Percentiles rank a stretch among this genome's conserved stretches.
Evolutionary conservation across 2,113 vertebrate species (phyloP).

Genomic region (Cyprinodon brontotheroides): DNA sequence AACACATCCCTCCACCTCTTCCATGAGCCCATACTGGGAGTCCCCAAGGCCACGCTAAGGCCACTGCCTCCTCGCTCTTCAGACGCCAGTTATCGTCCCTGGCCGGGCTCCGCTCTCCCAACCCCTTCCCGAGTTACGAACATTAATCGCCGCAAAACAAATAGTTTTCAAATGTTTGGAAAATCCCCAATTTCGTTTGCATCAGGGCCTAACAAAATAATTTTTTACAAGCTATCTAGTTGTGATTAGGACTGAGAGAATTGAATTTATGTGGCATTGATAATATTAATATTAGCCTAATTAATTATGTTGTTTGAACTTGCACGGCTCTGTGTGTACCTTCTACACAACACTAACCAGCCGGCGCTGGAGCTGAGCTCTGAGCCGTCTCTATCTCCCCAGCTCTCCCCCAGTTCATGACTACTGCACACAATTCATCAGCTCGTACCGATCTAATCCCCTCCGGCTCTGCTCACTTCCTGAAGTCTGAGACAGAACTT

Average conservation of each 20-base stretch:
- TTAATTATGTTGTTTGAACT: conserved; percentile 87
- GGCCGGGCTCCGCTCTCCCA: conserved; percentile 69
- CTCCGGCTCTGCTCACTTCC: conserved; percentile 69
- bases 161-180: conserved; percentile 87
- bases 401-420: conserved; percentile 72
- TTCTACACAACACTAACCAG: conserved; percentile 81
- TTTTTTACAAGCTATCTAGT: conserved; percentile 87
- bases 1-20: conserved; percentile 76
- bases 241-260: conserved; percentile 85
- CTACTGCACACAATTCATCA: conserved; percentile 80
- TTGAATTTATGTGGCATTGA: conserved; percentile 85
- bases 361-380: conserved; percentile 76
- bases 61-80: conserved; percentile 71
- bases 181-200: conserved; percentile 82
- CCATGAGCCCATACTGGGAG: conserved; percentile 66
- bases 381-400: conserved; percentile 77
- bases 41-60: conserved; percentile 70
- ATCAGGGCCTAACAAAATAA: conserved; percentile 85
- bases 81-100: conserved; percentile 76
- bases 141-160: conserved; percentile 84
- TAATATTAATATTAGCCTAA: conserved; percentile 89
- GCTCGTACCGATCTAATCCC: conserved; percentile 75
- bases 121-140: conserved; percentile 58
- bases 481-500: conserved; percentile 78
- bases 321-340: conserved; percentile 76